Conservation (phyloP, 2,888 invertebrate species). For the Caenorhabditis plicata region DNA sequence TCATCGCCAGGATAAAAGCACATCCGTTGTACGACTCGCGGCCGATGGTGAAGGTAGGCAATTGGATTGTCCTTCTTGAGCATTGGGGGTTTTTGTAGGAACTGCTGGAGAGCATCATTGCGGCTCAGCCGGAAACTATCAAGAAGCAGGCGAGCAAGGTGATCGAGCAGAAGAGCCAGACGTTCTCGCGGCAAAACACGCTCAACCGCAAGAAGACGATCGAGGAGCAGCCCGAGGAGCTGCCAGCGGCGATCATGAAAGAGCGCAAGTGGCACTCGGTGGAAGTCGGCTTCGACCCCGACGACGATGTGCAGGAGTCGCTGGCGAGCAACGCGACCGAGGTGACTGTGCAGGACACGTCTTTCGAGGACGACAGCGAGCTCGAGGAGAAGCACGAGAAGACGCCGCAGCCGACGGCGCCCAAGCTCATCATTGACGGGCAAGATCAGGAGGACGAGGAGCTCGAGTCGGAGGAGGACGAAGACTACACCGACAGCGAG, state of each 20-base stretch:
- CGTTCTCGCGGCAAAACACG: slow-evolving; percentile 29
- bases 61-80: not conserved
- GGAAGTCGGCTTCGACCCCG: slow-evolving; percentile 58
- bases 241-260: slow-evolving; percentile 26
- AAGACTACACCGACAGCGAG: slow-evolving; percentile 61
- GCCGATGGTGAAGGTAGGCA: slow-evolving; percentile 59
- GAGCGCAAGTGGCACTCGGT: slow-evolving; percentile 38
- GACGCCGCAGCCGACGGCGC: slow-evolving; percentile 23
- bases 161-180: slow-evolving; percentile 46
- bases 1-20: slow-evolving; percentile 60
- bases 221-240: slow-evolving; percentile 17
- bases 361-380: slow-evolving; percentile 34
- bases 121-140: slow-evolving; percentile 56
- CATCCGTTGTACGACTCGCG: slow-evolving; percentile 62
- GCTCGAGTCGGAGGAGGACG: slow-evolving; percentile 26
- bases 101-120: slow-evolving; percentile 44
- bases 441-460: not conserved
- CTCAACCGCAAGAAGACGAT: slow-evolving; percentile 14
- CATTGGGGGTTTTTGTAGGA: slow-evolving; percentile 9
- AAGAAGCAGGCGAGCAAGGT: slow-evolving; percentile 60
- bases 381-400: slow-evolving; percentile 32
- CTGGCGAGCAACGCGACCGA: slow-evolving; percentile 44
- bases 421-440: slow-evolving; percentile 18
- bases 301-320: slow-evolving; percentile 47
- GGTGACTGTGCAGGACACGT: slow-evolving; percentile 48